Evolutionary conservation across 2,113 vertebrate genomes (phyloP).

Genomic region (Cryptomyrus ogoouensis): DNA sequence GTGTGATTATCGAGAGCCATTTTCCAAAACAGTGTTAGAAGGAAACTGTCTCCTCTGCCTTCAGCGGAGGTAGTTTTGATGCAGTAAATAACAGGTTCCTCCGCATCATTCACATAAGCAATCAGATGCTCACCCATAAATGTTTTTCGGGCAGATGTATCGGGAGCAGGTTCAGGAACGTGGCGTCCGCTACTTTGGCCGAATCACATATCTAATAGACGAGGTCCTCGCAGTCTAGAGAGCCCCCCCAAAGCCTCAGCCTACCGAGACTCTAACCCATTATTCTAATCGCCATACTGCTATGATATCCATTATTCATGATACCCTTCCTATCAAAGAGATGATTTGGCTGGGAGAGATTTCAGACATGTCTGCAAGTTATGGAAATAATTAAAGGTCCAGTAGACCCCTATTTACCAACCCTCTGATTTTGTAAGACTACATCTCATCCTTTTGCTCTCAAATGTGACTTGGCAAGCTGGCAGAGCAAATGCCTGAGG

Average conservation of each 20-base stretch:
- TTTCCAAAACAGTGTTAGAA: not conserved
- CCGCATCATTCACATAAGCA: not conserved
- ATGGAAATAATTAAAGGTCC: not conserved
- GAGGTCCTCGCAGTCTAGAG: not conserved
- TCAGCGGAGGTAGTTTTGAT: not conserved
- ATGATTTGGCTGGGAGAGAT: not conserved
- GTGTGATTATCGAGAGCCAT: not conserved
- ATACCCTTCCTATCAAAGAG: not conserved
- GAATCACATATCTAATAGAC: not conserved
- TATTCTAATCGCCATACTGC: not conserved
- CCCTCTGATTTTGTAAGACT: not conserved
- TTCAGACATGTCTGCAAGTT: not conserved
- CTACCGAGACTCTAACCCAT: not conserved
- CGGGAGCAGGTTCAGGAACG: not conserved
- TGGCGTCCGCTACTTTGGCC: not conserved
- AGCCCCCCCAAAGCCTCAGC: not conserved
- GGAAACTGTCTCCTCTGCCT: not conserved
- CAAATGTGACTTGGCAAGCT: not conserved
- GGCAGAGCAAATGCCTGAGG: not conserved
- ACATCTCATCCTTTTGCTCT: not conserved
- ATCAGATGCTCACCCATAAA: not conserved
- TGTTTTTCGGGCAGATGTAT: not conserved
- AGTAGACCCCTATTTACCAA: not conserved
- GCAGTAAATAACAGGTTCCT: not conserved
- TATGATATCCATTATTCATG: conserved; percentile 6